Conservation (phyloP, 2,888 invertebrate species). For the Pandemis corylana region DNA sequence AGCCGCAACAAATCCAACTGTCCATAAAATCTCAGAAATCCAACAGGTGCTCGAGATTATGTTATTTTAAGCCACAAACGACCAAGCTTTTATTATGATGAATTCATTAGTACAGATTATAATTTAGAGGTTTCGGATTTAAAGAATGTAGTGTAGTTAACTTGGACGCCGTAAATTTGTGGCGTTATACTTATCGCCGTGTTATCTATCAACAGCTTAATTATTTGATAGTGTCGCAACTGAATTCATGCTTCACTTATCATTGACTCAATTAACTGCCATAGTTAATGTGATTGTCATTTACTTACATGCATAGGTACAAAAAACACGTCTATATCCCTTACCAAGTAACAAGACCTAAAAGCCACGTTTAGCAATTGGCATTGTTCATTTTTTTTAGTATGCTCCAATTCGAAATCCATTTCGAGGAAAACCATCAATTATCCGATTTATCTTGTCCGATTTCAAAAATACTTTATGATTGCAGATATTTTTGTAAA, state of each 20-base stretch:
- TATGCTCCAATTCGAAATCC: too few relatives aligned
- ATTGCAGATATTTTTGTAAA: too few relatives aligned
- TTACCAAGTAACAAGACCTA: too few relatives aligned
- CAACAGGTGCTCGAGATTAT: conserved; percentile 45
- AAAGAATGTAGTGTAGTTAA: conserved; percentile 46
- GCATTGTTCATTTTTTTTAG: too few relatives aligned
- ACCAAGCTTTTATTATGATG: conserved; percentile 53
- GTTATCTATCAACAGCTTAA: conserved; percentile 1
- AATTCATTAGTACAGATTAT: conserved; percentile 58
- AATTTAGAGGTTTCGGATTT: conserved; percentile 47
- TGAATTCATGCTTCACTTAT: neutral
- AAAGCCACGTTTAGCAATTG: too few relatives aligned
- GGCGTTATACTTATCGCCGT: neutral
- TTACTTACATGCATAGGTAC: neutral
- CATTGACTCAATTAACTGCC: neutral
- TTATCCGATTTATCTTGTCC: too few relatives aligned
- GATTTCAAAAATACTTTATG: too few relatives aligned
- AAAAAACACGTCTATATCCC: too few relatives aligned
- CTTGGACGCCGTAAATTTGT: conserved; percentile 12
- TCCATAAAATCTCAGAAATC: conserved; percentile 34
- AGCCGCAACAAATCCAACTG: conserved; percentile 5
- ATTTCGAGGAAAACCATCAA: too few relatives aligned
- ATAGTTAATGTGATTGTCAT: neutral
- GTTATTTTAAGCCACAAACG: conserved; percentile 38
- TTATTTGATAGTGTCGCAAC: neutral